Evolutionary conservation across 2,888 invertebrate species (phyloP).

Genomic region (Dryomyza anilis): DNA sequence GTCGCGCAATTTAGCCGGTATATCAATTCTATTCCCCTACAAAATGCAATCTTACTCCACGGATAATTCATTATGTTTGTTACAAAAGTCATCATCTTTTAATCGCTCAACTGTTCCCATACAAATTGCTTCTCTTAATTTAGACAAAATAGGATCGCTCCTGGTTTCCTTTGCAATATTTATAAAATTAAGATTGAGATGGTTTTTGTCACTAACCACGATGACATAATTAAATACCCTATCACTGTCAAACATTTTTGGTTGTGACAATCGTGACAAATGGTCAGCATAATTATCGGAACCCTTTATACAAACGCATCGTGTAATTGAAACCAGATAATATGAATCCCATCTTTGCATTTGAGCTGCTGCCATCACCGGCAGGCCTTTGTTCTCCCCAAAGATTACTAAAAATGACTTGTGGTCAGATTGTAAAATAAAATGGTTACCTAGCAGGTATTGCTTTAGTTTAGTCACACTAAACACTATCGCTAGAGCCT

Average conservation of each 20-base stretch:
- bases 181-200: conserved; percentile 24
- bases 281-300: conserved; percentile 23
- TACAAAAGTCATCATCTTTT: conserved; percentile 13
- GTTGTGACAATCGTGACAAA: conserved; percentile 21
- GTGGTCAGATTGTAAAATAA: conserved; percentile 31
- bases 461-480: conserved; percentile 32
- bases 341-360: conserved; percentile 29
- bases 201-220: conserved; percentile 26
- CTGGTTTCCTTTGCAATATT: conserved; percentile 24
- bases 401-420: conserved; percentile 32
- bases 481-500: conserved; percentile 29
- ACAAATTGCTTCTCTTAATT: conserved; percentile 21
- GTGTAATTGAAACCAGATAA: conserved; percentile 34
- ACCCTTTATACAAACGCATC: conserved; percentile 31
- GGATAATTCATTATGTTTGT: conserved; percentile 18
- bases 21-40: conserved; percentile 19
- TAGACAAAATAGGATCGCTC: conserved; percentile 20
- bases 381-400: conserved; percentile 31
- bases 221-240: conserved; percentile 25
- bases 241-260: background rate
- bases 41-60: conserved; percentile 28
- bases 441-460: conserved; percentile 30
- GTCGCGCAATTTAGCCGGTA: conserved; percentile 17
- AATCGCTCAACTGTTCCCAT: conserved; percentile 19
- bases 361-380: conserved; percentile 26